Evolutionary conservation across 1,140 invertebrate genomes (phyloP).

Genomic region (Ectropis grisescens): DNA sequence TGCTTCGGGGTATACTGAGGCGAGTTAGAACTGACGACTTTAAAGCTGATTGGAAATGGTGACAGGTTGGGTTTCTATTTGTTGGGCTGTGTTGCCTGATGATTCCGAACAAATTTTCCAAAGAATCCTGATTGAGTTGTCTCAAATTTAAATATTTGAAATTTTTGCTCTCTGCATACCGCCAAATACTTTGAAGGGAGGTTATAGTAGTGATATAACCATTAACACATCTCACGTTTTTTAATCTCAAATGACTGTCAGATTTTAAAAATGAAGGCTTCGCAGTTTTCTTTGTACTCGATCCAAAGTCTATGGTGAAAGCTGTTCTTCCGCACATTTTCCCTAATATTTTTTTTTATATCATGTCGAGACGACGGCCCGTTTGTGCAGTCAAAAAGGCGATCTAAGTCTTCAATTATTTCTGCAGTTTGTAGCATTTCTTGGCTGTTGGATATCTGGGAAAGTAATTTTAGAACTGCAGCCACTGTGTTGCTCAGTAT

Average conservation of each 20-base stretch:
- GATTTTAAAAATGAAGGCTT: no score
- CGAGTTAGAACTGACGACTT: conserved; percentile 1
- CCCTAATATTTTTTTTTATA: no score
- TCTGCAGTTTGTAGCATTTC: no score
- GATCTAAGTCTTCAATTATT: no score
- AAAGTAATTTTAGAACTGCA: conserved; percentile 10
- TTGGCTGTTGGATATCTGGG: neutral
- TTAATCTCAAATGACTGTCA: neutral
- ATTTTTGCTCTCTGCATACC: no score
- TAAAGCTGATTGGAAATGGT: neutral
- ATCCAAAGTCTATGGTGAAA: no score
- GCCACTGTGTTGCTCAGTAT: conserved; percentile 8
- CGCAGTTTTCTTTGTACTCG: no score
- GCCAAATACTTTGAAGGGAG: neutral
- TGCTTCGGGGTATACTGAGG: neutral
- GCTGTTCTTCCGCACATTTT: no score
- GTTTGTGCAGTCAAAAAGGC: no score
- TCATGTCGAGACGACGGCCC: no score
- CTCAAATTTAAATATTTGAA: no score
- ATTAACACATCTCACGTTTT: neutral
- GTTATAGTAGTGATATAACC: neutral
- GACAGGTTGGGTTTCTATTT: conserved; percentile 2
- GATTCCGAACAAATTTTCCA: neutral
- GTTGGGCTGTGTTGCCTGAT: conserved; percentile 1
- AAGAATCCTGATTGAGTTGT: no score